A percentile compares a stretch with the other conserved stretches of the same genome.
These are phyloP conservation scores for Oryzias sinensis DNA, from an alignment of 2,797 vertebrate genomes.

Conservation along the genomic window DNA sequence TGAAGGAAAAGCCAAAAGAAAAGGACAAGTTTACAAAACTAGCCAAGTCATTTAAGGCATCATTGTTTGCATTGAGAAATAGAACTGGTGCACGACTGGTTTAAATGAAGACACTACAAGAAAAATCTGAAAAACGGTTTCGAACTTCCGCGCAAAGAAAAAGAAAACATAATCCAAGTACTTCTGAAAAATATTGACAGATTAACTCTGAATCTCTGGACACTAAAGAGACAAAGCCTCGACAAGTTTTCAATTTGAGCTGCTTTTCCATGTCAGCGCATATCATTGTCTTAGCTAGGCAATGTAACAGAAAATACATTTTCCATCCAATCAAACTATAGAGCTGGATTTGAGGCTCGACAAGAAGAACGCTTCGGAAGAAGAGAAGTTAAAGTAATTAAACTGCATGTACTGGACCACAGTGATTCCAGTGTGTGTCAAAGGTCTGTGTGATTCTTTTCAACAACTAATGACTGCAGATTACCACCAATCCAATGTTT, in stretches of 20 bases:
- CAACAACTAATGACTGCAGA: conserved; percentile 63
- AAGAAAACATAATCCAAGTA: not conserved
- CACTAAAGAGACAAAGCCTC: not conserved
- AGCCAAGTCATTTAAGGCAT: too few relatives aligned
- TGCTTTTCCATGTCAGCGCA: too few relatives aligned
- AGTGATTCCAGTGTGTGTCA: conserved; percentile 42
- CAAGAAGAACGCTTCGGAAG: conserved; percentile 5
- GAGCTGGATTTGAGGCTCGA: too few relatives aligned
- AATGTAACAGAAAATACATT: too few relatives aligned
- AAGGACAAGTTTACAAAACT: too few relatives aligned
- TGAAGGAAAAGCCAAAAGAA: too few relatives aligned
- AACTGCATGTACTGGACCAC: conserved; percentile 30
- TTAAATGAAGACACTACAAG: too few relatives aligned
- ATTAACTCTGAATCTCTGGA: not conserved
- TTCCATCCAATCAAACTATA: too few relatives aligned
- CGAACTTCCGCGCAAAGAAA: not conserved
- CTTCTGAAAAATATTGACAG: not conserved
- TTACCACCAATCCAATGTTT: conserved; percentile 56
- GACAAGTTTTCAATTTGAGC: too few relatives aligned
- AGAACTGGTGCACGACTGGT: too few relatives aligned
- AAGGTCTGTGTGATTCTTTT: conserved; percentile 45
- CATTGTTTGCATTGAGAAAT: too few relatives aligned
- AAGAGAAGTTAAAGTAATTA: conserved; percentile 24
- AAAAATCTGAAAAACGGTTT: not conserved
- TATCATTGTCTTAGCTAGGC: too few relatives aligned